Conservation (phyloP, 1,140 invertebrate species). For the Sitobion miscanthi region DNA sequence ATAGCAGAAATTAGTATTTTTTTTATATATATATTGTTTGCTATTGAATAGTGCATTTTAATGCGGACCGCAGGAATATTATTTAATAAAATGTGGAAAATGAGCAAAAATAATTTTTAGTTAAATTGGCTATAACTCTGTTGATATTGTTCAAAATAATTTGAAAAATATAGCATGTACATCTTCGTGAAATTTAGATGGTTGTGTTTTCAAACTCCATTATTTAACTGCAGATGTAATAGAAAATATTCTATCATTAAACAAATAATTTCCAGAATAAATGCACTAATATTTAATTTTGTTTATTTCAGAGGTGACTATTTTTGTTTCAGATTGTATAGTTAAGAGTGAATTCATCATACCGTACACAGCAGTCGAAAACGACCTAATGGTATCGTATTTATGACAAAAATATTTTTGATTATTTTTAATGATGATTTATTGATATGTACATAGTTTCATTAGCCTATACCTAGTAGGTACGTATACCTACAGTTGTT, state of each 20-base stretch:
- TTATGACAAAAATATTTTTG: neutral
- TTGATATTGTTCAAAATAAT: too few relatives aligned
- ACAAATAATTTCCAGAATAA: neutral
- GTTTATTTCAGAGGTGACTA: neutral
- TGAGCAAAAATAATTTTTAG: too few relatives aligned
- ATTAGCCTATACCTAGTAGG: neutral
- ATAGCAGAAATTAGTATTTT: too few relatives aligned
- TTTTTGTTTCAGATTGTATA: conserved; percentile 30
- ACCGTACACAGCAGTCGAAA: neutral
- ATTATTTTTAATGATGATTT: neutral
- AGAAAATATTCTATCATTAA: neutral
- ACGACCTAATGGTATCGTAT: conserved; percentile 26
- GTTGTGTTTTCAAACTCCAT: too few relatives aligned
- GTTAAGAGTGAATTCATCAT: neutral
- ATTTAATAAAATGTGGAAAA: too few relatives aligned
- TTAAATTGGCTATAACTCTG: too few relatives aligned
- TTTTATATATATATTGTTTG: too few relatives aligned
- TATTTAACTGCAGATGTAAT: too few relatives aligned
- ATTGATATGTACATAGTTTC: neutral
- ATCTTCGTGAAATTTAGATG: too few relatives aligned
- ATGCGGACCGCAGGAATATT: too few relatives aligned
- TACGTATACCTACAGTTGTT: neutral
- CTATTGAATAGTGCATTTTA: too few relatives aligned
- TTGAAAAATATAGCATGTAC: too few relatives aligned
- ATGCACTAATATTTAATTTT: neutral